A percentile compares a stretch with the other conserved stretches of the same genome.
phyloP scores from a whole-genome alignment of 2,888 invertebrate genomes.

The Drosophila cracens region DNA sequence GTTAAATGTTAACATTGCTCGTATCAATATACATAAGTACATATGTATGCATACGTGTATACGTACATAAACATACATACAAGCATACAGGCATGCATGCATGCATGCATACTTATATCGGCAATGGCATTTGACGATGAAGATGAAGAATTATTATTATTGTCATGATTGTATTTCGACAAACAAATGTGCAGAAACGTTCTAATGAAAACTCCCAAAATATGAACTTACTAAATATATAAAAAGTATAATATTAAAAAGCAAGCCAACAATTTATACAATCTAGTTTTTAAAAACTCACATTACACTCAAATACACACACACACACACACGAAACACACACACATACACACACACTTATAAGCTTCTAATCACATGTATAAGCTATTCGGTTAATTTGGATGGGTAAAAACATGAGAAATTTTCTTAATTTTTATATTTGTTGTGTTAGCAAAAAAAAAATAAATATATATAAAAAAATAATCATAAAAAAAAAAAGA shows the following conservation, averaged over 20 bases:
- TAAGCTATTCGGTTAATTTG: constrained; percentile 61
- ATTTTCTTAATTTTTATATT: constrained; percentile 54
- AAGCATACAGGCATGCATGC: background rate
- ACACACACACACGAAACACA: background rate
- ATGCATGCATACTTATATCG: constrained; percentile 30
- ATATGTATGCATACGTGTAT: constrained; percentile 13
- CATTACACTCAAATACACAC: constrained; percentile 39
- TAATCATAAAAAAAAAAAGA: constrained; percentile 3
- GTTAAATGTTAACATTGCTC: constrained; percentile 56
- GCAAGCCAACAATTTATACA: constrained; percentile 81
- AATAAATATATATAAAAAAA: background rate
- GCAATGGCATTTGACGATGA: constrained; percentile 51
- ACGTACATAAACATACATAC: background rate
- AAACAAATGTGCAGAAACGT: constrained; percentile 18
- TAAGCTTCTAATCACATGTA: constrained; percentile 44
- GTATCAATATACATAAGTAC: constrained; percentile 35
- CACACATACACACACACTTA: constrained; percentile 21
- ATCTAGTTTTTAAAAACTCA: constrained; percentile 64
- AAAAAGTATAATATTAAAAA: constrained; percentile 61
- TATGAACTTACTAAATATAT: constrained; percentile 32
- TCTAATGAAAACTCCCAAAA: constrained; percentile 23
- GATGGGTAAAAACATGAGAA: constrained; percentile 31
- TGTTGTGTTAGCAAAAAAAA: constrained; percentile 57
- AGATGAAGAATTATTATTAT: constrained; percentile 23
- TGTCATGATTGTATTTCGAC: constrained; percentile 50